Base-by-base conservation (phyloP, 1,140 invertebrate species). In the Drosophila nannoptera region DNA sequence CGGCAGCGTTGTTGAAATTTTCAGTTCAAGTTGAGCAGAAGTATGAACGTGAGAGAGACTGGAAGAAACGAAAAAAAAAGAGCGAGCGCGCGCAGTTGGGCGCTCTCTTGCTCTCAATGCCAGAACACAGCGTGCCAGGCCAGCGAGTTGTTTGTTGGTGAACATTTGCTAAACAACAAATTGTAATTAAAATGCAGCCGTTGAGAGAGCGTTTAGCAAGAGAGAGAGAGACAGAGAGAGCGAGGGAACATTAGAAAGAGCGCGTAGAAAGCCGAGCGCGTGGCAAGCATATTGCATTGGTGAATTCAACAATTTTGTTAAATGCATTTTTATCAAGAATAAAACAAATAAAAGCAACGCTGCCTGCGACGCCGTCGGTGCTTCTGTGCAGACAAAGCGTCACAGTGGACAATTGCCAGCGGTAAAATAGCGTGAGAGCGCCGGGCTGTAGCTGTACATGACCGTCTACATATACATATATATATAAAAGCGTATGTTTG, bases 371-470 rank as follows among this genome's bases (percentile, higher is more conserved):
- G 55, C 55, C 38, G 52, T 38, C n/a, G 5, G 46, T n/a, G 7
- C 46, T 50, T 50, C 36, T 42, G 36, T 48, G 56, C 56, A 59
- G 56, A 48, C 31, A 36, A 48, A 29, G 33, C 42, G 43, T 56
- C 54, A 31, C 14, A 29, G 42, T 32, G 9, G 29, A 29, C n/a
- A 43, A 22, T 16, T 32, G 12, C 11, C n/a, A 33, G 54, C 54
- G 22, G 32, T 43, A 58, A 60, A 49, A 33, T 53, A 69, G 53
- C 45, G 50, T 53, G 62, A 66, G 68, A 65, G 62, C 53, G 62
- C 67, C 61, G 63, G 56, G 54, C 54, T 66, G 68, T 70, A 70
- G 68, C 61, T 70, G 68, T 70, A 59, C 68, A 70, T 46, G 50
- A 7, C 52, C 45, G 50, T 69, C 52, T 36, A 64, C 60, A 54